These are phyloP conservation scores for Drosophila orosa DNA, from an alignment of 1,140 invertebrate genomes.

Conservation along the genomic window DNA sequence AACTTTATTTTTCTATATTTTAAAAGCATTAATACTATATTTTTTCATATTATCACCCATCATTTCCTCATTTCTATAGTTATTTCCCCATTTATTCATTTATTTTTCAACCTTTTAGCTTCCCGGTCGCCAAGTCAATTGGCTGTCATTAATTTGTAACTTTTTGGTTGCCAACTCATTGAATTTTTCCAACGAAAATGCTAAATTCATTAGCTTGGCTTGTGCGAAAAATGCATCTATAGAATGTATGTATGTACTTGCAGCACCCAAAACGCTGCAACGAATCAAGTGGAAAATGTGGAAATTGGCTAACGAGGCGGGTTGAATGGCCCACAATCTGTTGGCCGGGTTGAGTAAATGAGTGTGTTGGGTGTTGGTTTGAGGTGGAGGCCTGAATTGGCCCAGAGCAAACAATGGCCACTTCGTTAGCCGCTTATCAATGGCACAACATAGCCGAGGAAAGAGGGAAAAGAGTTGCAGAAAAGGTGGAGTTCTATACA, in stretches of 20 bases:
- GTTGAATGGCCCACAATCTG: slow-evolving; percentile 65
- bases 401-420: slow-evolving; percentile 58
- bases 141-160: slow-evolving; percentile 13
- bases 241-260: slow-evolving; percentile 5
- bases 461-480: background rate
- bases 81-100: background rate
- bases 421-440: slow-evolving; percentile 73
- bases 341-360: slow-evolving; percentile 19
- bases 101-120: background rate
- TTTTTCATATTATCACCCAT: background rate
- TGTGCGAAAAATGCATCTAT: slow-evolving; percentile 1
- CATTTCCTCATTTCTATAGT: background rate
- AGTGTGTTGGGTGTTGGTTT: background rate
- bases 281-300: slow-evolving; percentile 10
- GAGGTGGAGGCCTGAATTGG: slow-evolving; percentile 13
- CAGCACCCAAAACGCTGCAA: slow-evolving; percentile 67
- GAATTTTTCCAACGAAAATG: slow-evolving; percentile 17
- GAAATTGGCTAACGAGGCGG: slow-evolving; percentile 12
- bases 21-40: background rate
- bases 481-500: slow-evolving; percentile 3
- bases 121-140: slow-evolving; percentile 20
- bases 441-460: slow-evolving; percentile 4
- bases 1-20: background rate
- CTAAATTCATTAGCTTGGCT: slow-evolving; percentile 5
- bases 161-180: slow-evolving; percentile 12